These are phyloP conservation scores for Cyphomyrus plagiostoma DNA, from an alignment of 2,113 vertebrate species.

Conservation along the genomic window DNA sequence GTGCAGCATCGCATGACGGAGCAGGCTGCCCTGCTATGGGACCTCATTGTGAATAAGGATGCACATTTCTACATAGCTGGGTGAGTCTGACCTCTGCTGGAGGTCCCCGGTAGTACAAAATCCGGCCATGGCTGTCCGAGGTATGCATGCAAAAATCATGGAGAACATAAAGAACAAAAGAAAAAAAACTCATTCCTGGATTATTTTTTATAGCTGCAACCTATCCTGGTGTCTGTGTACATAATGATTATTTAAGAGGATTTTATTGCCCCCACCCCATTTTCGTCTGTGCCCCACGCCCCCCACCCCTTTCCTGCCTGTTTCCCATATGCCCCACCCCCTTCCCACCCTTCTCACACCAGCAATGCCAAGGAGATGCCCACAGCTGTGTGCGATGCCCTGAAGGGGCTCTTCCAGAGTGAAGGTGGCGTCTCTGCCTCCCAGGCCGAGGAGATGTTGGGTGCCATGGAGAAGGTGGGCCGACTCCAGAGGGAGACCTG, in stretches of 20 bases:
- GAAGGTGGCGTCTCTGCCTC: slow-evolving; percentile 62
- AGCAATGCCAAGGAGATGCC: slow-evolving; percentile 91
- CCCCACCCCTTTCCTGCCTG: not conserved
- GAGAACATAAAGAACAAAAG: not conserved
- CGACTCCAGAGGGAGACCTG: slow-evolving; percentile 90
- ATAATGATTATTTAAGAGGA: not conserved
- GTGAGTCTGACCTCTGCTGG: slow-evolving; percentile 55
- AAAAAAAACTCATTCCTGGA: not conserved
- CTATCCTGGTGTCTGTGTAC: not conserved
- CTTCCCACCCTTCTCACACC: not conserved
- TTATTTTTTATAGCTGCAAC: not conserved
- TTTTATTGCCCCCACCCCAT: not conserved
- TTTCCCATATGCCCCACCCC: not conserved
- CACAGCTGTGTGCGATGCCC: slow-evolving; percentile 59
- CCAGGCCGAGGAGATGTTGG: slow-evolving; percentile 65
- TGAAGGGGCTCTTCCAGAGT: slow-evolving; percentile 63
- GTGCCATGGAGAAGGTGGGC: slow-evolving; percentile 63
- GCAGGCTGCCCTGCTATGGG: slow-evolving; percentile 68
- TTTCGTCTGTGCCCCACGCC: too few relatives aligned
- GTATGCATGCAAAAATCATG: not conserved
- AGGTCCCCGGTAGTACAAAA: not conserved
- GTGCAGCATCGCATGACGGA: slow-evolving; percentile 82
- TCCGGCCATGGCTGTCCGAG: not conserved
- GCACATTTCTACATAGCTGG: slow-evolving; percentile 83
- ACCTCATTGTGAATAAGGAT: slow-evolving; percentile 57